These are phyloP conservation scores for Propithecus deckenii DNA, from an alignment of 2,797 vertebrate species.

Conservation along the genomic window DNA sequence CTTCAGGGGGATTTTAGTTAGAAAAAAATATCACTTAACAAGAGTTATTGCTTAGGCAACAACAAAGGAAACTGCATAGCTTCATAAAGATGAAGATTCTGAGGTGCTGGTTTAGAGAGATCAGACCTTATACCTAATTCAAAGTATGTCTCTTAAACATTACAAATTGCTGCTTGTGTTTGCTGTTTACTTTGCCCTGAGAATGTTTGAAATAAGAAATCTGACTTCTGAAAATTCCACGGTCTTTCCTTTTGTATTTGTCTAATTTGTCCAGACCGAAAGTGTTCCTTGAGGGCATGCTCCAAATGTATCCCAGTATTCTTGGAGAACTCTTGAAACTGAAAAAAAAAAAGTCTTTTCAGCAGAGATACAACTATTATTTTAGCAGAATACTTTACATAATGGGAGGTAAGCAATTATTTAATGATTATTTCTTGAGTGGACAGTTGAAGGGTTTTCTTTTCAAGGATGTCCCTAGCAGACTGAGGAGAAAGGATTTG, in stretches of 20 bases:
- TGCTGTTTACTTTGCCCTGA: not conserved
- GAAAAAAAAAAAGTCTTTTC: not conserved
- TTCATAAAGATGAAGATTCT: not conserved
- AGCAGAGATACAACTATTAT: not conserved
- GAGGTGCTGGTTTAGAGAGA: not conserved
- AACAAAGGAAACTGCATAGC: not conserved
- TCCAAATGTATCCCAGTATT: conserved; percentile 2
- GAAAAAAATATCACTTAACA: conserved; percentile 11
- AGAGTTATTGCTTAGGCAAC: not conserved
- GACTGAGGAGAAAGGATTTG: not conserved
- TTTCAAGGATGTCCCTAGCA: not conserved
- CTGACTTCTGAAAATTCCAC: not conserved
- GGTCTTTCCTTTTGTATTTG: not conserved
- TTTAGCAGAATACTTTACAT: conserved; percentile 30
- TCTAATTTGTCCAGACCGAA: conserved; percentile 27
- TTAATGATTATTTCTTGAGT: not conserved
- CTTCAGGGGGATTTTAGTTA: conserved; percentile 44
- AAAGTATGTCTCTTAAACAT: conserved; percentile 23
- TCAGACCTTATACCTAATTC: conserved; percentile 13
- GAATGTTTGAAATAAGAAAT: not conserved
- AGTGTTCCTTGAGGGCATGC: not conserved
- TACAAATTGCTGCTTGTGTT: conserved; percentile 9
- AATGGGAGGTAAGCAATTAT: not conserved
- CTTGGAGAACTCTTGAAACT: conserved; percentile 19
- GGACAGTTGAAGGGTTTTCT: not conserved